Evolutionary conservation across 2,797 vertebrate species (phyloP), one percentile per base, ranked within the genome.

Genomic region (Clarias laeviceps): DNA sequence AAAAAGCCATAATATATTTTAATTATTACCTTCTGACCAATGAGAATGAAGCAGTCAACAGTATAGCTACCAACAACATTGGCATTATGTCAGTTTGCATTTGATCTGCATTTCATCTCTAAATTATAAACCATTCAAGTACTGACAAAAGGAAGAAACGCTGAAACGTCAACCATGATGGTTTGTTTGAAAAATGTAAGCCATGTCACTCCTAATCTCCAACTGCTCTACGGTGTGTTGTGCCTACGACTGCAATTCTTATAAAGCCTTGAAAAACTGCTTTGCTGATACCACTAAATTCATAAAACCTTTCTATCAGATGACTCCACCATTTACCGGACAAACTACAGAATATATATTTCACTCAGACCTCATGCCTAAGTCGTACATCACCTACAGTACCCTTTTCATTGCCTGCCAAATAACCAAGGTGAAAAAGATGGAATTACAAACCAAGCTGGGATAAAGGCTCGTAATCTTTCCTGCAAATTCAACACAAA

Each of bases 391-490:
- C 54, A 59, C 74, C 27, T 77, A 34, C 27, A 32, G 56, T 5
- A 34, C 4, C 27, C 20, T 59, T 50, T 24, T 34, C 29, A 27
- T 65, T 72, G 79, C 57, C 62, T 86, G 72, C 61, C 18, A 34
- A 87, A 83, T 59, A 72, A 15, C 40, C 54, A 8, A 57, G 57
- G 37, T 20, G 32, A 84, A 85, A 50, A 81, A 11, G 64, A 11
- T 54, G 37, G 62, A 88, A 70, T 59, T 80, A 82, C 32, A 50
- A 27, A 65, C 40, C 57, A 65, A 68, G 32, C 56, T 40, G 37
- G 66, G 70, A 84, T 86, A 32, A 80, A 86, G 17, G 40, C 11
- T 57, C 6, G 2, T 83, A 34, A 82, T 87, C 50, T 68, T 59
- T 32, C n/a, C 61, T 69, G 70, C 68, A 87, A 59, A 78, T 81